Percentiles rank a stretch among this genome's conserved stretches.
Conservation (phyloP, 2,797 vertebrate species). For the Sebastes ruberrimus region DNA sequence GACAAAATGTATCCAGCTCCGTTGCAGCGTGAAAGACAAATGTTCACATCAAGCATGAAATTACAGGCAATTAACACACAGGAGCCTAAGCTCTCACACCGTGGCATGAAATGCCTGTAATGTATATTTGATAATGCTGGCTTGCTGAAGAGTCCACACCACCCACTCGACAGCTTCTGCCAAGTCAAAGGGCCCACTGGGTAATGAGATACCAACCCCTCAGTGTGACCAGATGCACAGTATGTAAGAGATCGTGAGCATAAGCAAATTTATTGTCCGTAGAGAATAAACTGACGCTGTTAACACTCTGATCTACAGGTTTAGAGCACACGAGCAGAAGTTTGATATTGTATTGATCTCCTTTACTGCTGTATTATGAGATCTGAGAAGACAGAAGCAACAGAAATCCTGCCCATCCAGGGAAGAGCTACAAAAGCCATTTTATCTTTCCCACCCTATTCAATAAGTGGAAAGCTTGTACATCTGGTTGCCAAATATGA, state of each 20-base stretch:
- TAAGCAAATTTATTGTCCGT: neutral
- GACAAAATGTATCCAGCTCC: slow-evolving; percentile 10
- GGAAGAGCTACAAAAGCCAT: neutral
- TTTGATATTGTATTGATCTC: neutral
- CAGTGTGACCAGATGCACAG: neutral
- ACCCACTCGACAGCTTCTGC: slow-evolving; percentile 48
- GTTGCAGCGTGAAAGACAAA: slow-evolving; percentile 44
- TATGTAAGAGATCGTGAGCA: neutral
- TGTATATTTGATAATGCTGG: slow-evolving; percentile 61
- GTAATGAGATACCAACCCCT: slow-evolving; percentile 18
- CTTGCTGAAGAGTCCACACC: slow-evolving; percentile 29
- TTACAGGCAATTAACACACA: slow-evolving; percentile 55
- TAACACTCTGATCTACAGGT: slow-evolving; percentile 9
- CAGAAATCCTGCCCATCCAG: neutral
- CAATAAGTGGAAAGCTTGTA: neutral
- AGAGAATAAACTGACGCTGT: neutral
- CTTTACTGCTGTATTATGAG: neutral
- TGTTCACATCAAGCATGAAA: slow-evolving; percentile 53
- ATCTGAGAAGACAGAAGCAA: neutral
- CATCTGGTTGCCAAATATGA: neutral
- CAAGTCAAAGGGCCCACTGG: slow-evolving; percentile 47
- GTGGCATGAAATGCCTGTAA: slow-evolving; percentile 35
- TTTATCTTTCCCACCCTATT: neutral
- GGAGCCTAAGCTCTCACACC: slow-evolving; percentile 33
- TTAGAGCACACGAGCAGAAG: neutral